phyloP scores from a whole-genome alignment of 2,797 vertebrate genomes.

The Bradypus variegatus region DNA sequence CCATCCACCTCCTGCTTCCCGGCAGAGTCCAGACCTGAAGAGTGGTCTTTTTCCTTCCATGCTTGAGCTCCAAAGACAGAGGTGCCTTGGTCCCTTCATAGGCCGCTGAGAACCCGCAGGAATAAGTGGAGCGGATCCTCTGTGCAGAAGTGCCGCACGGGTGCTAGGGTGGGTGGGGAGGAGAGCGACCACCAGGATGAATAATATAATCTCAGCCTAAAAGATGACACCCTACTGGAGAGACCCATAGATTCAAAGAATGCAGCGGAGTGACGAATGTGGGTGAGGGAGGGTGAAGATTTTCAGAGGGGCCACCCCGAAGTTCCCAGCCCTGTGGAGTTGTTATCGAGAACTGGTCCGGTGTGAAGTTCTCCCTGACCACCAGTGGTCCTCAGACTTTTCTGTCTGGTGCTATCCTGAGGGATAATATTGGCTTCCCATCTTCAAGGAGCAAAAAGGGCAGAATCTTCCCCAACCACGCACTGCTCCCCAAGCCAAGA shows the following conservation, averaged over 20 bases:
- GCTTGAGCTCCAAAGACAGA: background rate
- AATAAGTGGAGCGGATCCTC: background rate
- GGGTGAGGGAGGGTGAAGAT: background rate
- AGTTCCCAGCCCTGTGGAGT: background rate
- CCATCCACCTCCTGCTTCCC: background rate
- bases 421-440: background rate
- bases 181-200: background rate
- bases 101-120: fast-evolving
- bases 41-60: background rate
- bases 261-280: too few species aligned
- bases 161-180: background rate
- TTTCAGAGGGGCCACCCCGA: background rate
- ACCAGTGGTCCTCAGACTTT: background rate
- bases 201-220: too few species aligned
- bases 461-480: fast-evolving
- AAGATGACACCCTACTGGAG: background rate
- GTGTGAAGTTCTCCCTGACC: background rate
- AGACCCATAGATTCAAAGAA: background rate
- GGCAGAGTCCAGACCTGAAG: background rate
- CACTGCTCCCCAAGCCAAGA: background rate
- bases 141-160: background rate
- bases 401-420: background rate
- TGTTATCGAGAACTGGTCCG: background rate
- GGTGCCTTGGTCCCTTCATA: too few species aligned
- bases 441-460: too few species aligned